Percentiles rank a stretch among this genome's conserved stretches.
phyloP scores from a whole-genome alignment of 2,888 invertebrate genomes.

The Lasioglossum malachurum region DNA sequence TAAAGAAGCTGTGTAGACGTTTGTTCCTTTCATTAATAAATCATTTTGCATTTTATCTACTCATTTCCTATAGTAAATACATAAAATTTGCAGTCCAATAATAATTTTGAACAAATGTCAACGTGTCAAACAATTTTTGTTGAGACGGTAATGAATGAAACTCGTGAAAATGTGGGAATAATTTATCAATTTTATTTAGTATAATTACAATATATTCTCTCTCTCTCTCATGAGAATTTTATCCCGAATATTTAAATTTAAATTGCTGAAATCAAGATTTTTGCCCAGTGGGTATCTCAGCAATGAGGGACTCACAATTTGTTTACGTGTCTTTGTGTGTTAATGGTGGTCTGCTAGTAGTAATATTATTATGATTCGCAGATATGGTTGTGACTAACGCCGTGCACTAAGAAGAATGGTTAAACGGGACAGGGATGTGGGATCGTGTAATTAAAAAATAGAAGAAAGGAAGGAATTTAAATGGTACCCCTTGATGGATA shows the following conservation, averaged over 20 bases:
- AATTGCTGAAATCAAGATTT: background rate
- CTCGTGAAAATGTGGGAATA: background rate
- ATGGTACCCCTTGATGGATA: constrained; percentile 58
- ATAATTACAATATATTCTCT: too few relatives aligned
- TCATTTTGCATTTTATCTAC: too few relatives aligned
- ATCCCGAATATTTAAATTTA: too few relatives aligned
- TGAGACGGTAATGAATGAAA: too few relatives aligned
- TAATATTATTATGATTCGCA: constrained; percentile 29
- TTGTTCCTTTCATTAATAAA: background rate
- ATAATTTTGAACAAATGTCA: too few relatives aligned
- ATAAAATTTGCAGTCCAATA: too few relatives aligned
- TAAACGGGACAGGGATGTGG: background rate
- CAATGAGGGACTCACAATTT: background rate
- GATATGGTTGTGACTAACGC: constrained; percentile 75
- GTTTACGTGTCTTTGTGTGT: background rate
- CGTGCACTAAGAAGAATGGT: constrained; percentile 31
- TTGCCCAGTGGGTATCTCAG: background rate
- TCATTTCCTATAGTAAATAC: too few relatives aligned
- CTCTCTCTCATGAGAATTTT: too few relatives aligned
- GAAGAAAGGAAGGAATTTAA: constrained; percentile 48
- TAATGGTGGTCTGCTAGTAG: background rate
- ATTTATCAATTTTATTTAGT: background rate
- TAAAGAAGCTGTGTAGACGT: too few relatives aligned
- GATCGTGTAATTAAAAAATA: constrained; percentile 25
- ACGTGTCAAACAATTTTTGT: too few relatives aligned